Evolutionary conservation across 2,888 invertebrate species (phyloP), one percentile per base, ranked within the genome.

Genomic region (Xiphydria camelus): DNA sequence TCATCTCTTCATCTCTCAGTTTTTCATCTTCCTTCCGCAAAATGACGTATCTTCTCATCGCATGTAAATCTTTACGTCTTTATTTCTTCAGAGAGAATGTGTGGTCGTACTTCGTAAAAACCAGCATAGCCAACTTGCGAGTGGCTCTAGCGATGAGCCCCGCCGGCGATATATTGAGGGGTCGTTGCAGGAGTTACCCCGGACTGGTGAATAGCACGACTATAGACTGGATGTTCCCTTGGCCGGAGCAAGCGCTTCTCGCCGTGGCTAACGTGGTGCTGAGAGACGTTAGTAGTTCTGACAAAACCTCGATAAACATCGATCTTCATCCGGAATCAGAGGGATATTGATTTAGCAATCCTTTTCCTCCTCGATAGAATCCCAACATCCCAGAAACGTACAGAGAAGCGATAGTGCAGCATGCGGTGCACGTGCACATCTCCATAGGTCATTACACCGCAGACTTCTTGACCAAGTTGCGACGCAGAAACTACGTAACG

Each of bases 201-300:
- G 94, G 94, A 1, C 78, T 95, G 34, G 92, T 95, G 25, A 94
- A 93, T 68, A 92, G 91, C 68, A 91, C 93, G 0, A 91, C 89
- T 25, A 93, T 95, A 53, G 93, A 95, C 74, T 95, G 94, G 94
- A 86, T 94, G 70, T 93, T 91, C 75, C 88, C 94, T 0, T 95
- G 95, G 95, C 94, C 95, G 0, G 83, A 87, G 54, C 91, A 94
- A 71, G 95, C 95, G 0, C 72, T 95, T 35, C 79, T 87, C 41
- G 91, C 94, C 0, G 94, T 95, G 1, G 94, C 94, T 1, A 87
- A 88, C 44, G 87, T 90, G 1, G 91, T 87, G 64, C 79, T 95
- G 0, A 83, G 87, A 59, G 88, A 94, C 57, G 86, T 89, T 79
- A 75, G 83, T 78, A 66, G 55, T 60, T n/a, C n/a, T 34, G 20